phyloP scores from a whole-genome alignment of 2,797 vertebrate genomes.

The Siniperca scherzeri region DNA sequence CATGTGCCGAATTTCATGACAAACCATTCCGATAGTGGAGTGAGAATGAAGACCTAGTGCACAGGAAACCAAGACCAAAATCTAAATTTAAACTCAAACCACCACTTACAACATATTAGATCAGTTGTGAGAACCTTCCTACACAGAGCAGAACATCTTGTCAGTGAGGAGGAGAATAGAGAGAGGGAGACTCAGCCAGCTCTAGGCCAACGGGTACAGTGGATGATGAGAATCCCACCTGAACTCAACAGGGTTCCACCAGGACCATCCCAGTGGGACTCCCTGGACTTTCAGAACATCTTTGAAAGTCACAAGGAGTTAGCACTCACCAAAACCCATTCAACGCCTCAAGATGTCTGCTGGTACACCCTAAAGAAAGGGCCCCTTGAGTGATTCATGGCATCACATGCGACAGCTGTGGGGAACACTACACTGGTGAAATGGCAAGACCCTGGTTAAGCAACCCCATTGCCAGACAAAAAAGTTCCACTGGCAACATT shows the following conservation, averaged over 20 bases:
- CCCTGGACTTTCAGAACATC: no score
- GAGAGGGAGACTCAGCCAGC: not conserved
- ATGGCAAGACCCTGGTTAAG: no score
- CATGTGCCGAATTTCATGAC: not conserved
- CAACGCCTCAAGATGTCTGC: no score
- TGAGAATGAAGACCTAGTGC: no score
- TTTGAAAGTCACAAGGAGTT: no score
- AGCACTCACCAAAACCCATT: not conserved
- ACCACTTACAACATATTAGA: not conserved
- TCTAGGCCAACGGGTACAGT: not conserved
- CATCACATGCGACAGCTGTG: not conserved
- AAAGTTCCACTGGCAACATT: no score
- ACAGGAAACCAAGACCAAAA: not conserved
- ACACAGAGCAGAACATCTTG: not conserved
- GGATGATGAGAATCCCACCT: not conserved
- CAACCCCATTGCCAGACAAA: no score
- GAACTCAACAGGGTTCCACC: no score
- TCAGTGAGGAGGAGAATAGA: not conserved
- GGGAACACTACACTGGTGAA: no score
- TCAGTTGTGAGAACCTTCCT: not conserved
- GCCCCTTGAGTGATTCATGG: not conserved
- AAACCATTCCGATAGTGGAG: not conserved
- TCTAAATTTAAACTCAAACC: not conserved
- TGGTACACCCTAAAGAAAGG: no score
- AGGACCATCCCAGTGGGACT: not conserved